Evolutionary conservation across 2,113 vertebrate genomes (phyloP).

Genomic region (Ophthalmotilapia sp.): DNA sequence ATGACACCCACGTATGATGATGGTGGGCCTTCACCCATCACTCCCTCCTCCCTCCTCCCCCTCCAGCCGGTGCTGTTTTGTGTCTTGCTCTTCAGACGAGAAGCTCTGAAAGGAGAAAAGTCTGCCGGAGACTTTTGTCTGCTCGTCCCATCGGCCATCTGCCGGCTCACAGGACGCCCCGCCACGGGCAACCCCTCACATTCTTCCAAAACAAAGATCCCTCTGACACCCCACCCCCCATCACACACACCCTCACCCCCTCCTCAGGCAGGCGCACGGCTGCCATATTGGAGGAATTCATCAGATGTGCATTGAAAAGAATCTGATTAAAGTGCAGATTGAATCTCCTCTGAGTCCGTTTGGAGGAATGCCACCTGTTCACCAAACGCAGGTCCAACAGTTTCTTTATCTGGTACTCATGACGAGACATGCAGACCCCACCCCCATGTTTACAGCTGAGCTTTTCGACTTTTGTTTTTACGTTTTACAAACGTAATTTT

Average conservation of each 20-base stretch:
- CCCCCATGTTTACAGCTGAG: not conserved
- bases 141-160: slow-evolving; percentile 56
- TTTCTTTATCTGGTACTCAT: not conserved
- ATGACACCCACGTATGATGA: not conserved
- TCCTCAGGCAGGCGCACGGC: not conserved
- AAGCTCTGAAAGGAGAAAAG: slow-evolving; percentile 6
- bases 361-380: slow-evolving; percentile 54
- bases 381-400: not conserved
- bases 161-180: slow-evolving; percentile 25
- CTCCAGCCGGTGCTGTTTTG: not conserved
- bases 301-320: not conserved
- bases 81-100: not conserved
- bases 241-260: not conserved
- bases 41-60: not conserved
- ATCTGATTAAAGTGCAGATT: not conserved
- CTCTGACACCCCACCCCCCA: not conserved
- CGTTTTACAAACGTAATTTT: not conserved
- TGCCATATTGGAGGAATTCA: slow-evolving; percentile 34
- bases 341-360: not conserved
- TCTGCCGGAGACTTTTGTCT: slow-evolving; percentile 25
- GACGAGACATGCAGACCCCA: not conserved
- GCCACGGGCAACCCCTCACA: slow-evolving; percentile 20
- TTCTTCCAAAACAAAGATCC: slow-evolving; percentile 33
- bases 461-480: not conserved
- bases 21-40: not conserved